Conservation (phyloP, 2,113 vertebrate species). For the Ammodytes dubius region DNA sequence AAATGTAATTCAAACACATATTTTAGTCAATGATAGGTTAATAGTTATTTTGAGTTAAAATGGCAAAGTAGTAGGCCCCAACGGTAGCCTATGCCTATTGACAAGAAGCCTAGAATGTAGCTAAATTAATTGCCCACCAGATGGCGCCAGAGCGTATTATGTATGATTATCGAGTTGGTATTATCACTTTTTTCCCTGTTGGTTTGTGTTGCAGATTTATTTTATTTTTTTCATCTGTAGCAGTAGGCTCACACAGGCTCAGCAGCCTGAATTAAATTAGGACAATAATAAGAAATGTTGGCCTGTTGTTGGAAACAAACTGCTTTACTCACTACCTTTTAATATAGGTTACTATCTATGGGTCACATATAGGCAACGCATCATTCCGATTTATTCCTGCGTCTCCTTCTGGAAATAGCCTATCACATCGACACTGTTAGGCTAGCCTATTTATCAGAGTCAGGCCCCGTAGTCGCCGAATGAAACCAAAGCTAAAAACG, state of each 20-base stretch:
- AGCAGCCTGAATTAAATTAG: neutral
- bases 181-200: neutral
- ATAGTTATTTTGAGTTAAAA: neutral
- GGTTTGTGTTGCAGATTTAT: neutral
- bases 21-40: neutral
- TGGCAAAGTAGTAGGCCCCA: no score
- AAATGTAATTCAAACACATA: neutral
- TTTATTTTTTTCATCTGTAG: neutral
- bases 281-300: neutral
- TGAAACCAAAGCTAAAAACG: rapidly evolving
- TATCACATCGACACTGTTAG: no score
- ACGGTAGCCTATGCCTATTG: no score
- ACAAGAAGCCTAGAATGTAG: neutral
- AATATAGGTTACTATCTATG: no score
- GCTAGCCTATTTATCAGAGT: no score
- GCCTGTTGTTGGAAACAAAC: neutral
- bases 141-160: neutral
- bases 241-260: neutral
- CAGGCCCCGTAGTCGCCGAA: neutral
- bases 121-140: neutral
- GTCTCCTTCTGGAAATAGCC: no score
- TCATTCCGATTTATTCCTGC: neutral
- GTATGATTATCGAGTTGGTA: neutral
- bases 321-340: neutral
- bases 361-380: no score